Evolutionary conservation across 2,797 vertebrate species (phyloP), one percentile per base, ranked within the genome.

Genomic region (Ficedula albicollis): DNA sequence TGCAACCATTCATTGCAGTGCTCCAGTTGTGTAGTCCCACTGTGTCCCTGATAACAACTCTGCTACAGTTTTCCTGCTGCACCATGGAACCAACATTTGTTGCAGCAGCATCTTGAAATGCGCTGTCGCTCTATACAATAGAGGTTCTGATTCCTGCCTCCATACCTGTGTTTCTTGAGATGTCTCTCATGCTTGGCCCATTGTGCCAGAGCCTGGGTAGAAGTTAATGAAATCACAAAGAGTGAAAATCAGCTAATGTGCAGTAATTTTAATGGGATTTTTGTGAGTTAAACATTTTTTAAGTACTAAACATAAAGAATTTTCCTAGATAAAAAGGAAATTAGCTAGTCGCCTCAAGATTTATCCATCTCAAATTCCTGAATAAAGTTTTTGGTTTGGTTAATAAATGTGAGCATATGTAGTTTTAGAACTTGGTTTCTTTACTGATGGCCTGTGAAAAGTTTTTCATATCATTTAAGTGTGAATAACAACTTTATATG

Each of bases 251-350:
- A 39, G 22, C 44, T 56, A 87, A n/a, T 4, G 8, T 39, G 27
- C 27, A 69, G 4, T 74, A 59, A 38, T 52, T 82, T 81, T 72
- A 38, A 62, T 59, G 52, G 6, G 0, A 20, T 54, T 93, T 86
- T 84, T 84, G 49, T 60, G 36, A 86, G 39, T 66, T 70, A 69
- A 75, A 64, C 10, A 15, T 63, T 86, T 58, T 7, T 48, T 52
- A 80, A 83, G n/a, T 80, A 41, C 30, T 43, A 74, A 79, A 44
- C 64, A 29, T 67, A 59, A 73, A 59, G 15, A 54, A 72, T 74
- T 87, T 93, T 23, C 34, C 30, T 58, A 70, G 39, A 67, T 69
- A 19, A 76, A 93, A 69, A 73, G 41, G 14, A 88, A 86, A 56
- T 62, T 2, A 74, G 19, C 29, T 39, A 67, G 13, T 83, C 1